Percentiles rank a stretch among this genome's conserved stretches.
Evolutionary conservation across 2,797 vertebrate species (phyloP).

Genomic region (Muscicapa striata): DNA sequence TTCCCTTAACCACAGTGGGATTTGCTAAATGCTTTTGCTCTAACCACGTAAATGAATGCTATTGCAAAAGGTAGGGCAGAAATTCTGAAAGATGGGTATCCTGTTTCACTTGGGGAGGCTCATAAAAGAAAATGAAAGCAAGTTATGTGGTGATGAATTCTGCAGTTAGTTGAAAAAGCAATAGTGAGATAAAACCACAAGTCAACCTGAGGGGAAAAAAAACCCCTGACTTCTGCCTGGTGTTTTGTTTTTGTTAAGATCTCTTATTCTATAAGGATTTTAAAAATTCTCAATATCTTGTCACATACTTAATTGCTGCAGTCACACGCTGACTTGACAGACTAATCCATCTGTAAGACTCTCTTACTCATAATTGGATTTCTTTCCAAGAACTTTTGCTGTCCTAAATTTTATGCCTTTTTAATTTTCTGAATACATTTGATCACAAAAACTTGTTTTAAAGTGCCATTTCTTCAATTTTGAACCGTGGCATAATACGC

Average conservation of each 20-base stretch:
- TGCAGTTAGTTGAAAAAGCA: not conserved
- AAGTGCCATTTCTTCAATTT: not conserved
- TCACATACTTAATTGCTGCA: not conserved
- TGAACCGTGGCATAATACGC: not conserved
- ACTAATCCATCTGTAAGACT: not conserved
- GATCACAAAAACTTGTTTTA: not conserved
- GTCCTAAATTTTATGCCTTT: not conserved
- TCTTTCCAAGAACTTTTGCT: not conserved
- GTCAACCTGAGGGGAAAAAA: not conserved
- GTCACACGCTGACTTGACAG: not conserved
- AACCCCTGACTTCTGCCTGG: fast-evolving
- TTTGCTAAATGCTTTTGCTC: slow-evolving; percentile 26
- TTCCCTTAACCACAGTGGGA: slow-evolving; percentile 7
- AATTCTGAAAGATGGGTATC: slow-evolving; percentile 65
- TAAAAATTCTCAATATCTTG: not conserved
- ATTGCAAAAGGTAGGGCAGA: slow-evolving; percentile 73
- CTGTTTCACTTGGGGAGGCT: slow-evolving; percentile 38
- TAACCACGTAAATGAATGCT: slow-evolving; percentile 33
- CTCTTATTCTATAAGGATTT: not conserved
- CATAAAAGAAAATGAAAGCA: slow-evolving; percentile 42
- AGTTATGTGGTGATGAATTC: not conserved
- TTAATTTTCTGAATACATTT: not conserved
- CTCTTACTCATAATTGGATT: not conserved
- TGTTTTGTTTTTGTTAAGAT: not conserved
- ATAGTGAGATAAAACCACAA: slow-evolving; percentile 6